Evolutionary conservation across 2,113 vertebrate species (phyloP).

Genomic region (Gambusia affinis): DNA sequence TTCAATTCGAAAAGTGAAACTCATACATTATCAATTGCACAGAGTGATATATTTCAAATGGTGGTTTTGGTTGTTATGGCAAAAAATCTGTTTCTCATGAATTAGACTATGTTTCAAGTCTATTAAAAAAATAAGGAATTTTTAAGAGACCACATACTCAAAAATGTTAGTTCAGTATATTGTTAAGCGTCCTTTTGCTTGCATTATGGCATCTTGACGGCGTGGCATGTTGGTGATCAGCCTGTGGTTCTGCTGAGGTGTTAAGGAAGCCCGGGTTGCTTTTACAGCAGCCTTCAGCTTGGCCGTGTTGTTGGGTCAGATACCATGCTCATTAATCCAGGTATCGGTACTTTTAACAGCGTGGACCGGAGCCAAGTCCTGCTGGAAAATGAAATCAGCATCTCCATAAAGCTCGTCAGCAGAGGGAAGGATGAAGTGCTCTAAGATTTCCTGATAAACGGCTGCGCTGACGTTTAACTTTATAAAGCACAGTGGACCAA

Average conservation of each 20-base stretch:
- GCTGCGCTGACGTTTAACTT: neutral
- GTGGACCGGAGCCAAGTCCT: neutral
- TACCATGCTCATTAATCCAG: neutral
- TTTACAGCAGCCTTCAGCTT: neutral
- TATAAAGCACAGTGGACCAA: neutral
- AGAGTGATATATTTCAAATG: neutral
- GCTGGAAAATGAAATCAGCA: neutral
- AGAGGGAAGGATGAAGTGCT: neutral
- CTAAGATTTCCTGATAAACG: neutral
- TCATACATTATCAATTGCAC: neutral
- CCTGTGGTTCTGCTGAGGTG: neutral
- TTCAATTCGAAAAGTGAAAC: neutral
- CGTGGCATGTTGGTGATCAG: neutral
- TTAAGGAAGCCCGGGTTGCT: neutral
- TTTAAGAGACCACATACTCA: too few species aligned
- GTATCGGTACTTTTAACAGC: neutral
- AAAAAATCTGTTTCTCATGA: neutral
- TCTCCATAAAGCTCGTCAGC: neutral
- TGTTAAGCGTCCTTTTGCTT: neutral
- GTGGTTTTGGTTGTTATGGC: neutral
- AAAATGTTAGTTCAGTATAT: neutral
- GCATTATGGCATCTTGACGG: neutral
- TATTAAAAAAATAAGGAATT: too few species aligned
- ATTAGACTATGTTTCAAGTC: neutral
- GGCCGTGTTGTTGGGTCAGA: neutral